These are phyloP conservation scores for Limnothrissa miodon DNA, from an alignment of 2,113 vertebrate species.

Conservation along the genomic window DNA sequence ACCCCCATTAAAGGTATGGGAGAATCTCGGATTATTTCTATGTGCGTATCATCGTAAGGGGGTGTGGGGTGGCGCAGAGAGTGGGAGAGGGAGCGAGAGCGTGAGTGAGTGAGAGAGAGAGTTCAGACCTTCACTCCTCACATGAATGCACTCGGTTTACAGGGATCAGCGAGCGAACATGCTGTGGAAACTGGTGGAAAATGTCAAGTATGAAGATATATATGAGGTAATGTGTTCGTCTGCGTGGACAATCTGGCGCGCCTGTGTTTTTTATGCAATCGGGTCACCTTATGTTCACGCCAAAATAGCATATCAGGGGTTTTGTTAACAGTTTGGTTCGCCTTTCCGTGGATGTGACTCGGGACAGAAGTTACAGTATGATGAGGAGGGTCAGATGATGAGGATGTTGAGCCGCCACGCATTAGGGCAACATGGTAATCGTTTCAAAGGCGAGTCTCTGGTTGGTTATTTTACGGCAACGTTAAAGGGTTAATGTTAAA, in stretches of 20 bases:
- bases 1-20: neutral
- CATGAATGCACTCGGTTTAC: conserved; percentile 98
- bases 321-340: conserved; percentile 33
- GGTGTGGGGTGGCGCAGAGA: neutral
- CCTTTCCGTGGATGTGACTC: conserved; percentile 36
- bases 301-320: neutral
- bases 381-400: neutral
- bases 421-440: neutral
- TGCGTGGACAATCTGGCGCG: conserved; percentile 4
- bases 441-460: neutral
- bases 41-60: neutral
- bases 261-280: neutral
- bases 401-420: neutral
- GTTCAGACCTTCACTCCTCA: conserved; percentile 91
- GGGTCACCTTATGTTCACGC: neutral
- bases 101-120: conserved; percentile 62
- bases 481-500: neutral
- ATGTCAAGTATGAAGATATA: conserved; percentile 99
- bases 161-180: conserved; percentile 97
- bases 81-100: neutral
- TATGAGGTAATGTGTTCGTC: conserved; percentile 87
- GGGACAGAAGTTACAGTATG: neutral
- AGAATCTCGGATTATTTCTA: neutral
- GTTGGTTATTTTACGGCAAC: neutral
- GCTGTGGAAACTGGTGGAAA: conserved; percentile 99